Evolutionary conservation across 2,797 vertebrate genomes (phyloP).

Genomic region (Zenarchopterus dispar): DNA sequence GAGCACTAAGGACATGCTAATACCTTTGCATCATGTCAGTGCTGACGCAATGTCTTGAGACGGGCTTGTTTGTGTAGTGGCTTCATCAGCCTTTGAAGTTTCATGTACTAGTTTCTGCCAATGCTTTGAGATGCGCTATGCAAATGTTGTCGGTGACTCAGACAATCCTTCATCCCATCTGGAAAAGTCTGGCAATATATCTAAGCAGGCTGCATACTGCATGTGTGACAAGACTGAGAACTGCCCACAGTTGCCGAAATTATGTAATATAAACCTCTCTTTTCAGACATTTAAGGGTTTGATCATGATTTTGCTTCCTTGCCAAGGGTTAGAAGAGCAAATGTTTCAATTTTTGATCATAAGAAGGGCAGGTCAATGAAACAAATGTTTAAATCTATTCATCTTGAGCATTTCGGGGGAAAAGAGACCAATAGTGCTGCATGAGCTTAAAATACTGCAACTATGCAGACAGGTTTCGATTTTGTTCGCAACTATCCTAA

Average conservation of each 20-base stretch:
- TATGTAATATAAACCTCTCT: conserved; percentile 13
- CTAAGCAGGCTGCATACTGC: conserved; percentile 20
- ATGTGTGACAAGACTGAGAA: conserved; percentile 23
- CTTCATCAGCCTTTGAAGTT: conserved; percentile 42
- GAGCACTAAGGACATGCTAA: conserved; percentile 16
- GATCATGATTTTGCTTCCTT: neutral
- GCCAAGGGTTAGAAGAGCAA: neutral
- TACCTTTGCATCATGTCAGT: conserved; percentile 14
- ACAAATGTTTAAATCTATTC: neutral
- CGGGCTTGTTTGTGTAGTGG: conserved; percentile 20
- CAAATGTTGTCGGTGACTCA: conserved; percentile 65
- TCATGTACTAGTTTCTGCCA: conserved; percentile 33
- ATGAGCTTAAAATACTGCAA: too few species aligned
- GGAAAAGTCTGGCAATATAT: conserved; percentile 49
- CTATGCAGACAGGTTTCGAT: too few species aligned
- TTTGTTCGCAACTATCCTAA: too few species aligned
- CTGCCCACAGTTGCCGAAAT: neutral
- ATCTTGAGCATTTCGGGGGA: too few species aligned
- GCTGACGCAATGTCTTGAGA: conserved; percentile 16
- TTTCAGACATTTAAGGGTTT: conserved; percentile 2
- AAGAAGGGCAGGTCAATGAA: neutral
- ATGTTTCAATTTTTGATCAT: neutral
- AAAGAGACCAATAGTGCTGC: too few species aligned
- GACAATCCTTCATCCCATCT: conserved; percentile 59
- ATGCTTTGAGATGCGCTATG: conserved; percentile 35